Evolutionary conservation across 2,113 vertebrate genomes (phyloP).

Genomic region (Ictalurus furcatus): DNA sequence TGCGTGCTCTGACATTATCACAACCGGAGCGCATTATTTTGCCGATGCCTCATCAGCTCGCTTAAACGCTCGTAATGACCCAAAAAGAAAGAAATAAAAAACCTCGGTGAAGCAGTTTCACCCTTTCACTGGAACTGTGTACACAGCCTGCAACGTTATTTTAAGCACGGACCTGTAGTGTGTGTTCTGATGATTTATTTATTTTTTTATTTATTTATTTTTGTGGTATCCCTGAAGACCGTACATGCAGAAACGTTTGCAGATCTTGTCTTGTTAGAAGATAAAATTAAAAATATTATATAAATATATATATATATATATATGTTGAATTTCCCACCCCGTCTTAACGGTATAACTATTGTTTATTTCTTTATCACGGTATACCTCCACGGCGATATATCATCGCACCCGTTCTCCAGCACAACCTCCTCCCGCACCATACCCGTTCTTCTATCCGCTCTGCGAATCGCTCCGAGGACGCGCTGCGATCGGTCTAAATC

Average conservation of each 20-base stretch:
- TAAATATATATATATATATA: background rate
- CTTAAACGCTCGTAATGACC: background rate
- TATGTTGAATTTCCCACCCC: background rate
- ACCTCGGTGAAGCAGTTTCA: background rate
- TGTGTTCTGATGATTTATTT: background rate
- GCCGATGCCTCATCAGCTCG: background rate
- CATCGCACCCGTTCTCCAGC: no score
- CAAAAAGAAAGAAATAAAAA: background rate
- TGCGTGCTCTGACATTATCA: constrained; percentile 24
- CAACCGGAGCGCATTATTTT: constrained; percentile 9
- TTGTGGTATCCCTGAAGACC: background rate
- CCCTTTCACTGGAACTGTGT: background rate
- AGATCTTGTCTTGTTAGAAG: no score
- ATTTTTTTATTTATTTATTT: no score
- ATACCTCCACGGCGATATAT: background rate
- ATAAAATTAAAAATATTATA: no score
- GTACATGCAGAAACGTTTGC: background rate
- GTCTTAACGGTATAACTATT: background rate
- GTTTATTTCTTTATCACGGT: background rate
- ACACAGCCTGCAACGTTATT: background rate
- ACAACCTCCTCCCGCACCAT: background rate
- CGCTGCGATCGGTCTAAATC: background rate
- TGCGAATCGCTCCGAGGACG: background rate
- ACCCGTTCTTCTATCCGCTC: background rate
- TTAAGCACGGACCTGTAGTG: background rate